These are phyloP conservation scores for Drosophila sechellia DNA, from an alignment of 1,140 invertebrate species.

Conservation along the genomic window DNA sequence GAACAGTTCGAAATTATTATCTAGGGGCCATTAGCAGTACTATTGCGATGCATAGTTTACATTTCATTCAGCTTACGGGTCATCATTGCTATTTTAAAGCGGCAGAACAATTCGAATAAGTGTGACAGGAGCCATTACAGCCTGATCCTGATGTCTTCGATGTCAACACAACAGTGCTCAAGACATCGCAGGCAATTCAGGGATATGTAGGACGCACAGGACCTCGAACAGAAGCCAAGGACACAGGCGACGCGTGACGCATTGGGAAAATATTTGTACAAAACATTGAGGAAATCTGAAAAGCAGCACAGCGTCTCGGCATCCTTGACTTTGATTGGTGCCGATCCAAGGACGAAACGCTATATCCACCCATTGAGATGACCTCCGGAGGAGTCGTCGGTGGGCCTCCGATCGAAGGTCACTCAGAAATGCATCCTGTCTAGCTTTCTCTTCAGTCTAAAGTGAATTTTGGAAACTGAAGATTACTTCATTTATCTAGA, in stretches of 20 bases:
- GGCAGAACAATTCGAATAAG: slow-evolving; percentile 74
- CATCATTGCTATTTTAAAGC: slow-evolving; percentile 60
- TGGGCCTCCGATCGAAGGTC: slow-evolving; percentile 53
- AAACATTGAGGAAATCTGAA: slow-evolving; percentile 50
- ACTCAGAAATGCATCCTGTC: slow-evolving; percentile 38
- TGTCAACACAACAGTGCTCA: slow-evolving; percentile 66
- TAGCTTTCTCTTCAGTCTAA: slow-evolving; percentile 25
- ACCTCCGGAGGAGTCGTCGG: slow-evolving; percentile 51
- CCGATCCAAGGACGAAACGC: slow-evolving; percentile 54
- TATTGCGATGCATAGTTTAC: slow-evolving; percentile 55
- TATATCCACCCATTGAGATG: slow-evolving; percentile 29
- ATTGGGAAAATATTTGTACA: slow-evolving; percentile 74
- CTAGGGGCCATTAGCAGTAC: slow-evolving; percentile 40
- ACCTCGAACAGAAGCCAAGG: slow-evolving; percentile 76
- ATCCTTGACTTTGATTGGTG: slow-evolving; percentile 73
- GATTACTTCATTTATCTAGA: slow-evolving; percentile 61
- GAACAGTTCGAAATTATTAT: slow-evolving; percentile 42
- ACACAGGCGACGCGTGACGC: slow-evolving; percentile 72
- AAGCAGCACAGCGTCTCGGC: slow-evolving; percentile 58
- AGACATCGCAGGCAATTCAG: slow-evolving; percentile 48
- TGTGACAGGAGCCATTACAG: slow-evolving; percentile 78
- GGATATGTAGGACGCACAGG: slow-evolving; percentile 36
- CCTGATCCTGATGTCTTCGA: slow-evolving; percentile 52
- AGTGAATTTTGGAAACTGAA: slow-evolving; percentile 30
- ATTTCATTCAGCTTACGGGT: slow-evolving; percentile 63